phyloP scores from a whole-genome alignment of 2,797 vertebrate species.

The Bradypus variegatus region DNA sequence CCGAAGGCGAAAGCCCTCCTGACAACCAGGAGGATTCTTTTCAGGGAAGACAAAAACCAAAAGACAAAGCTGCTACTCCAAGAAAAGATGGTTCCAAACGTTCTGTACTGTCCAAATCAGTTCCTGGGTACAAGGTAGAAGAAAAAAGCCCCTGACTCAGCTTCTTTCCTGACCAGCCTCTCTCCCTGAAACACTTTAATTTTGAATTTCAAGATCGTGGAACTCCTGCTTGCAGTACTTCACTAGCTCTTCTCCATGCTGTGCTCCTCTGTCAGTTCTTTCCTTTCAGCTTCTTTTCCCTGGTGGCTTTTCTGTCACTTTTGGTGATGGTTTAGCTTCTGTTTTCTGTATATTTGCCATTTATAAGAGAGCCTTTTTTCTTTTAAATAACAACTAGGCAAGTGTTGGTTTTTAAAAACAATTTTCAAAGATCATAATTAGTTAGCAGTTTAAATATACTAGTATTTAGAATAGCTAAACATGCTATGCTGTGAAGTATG shows the following conservation, averaged over 20 bases:
- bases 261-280: slow-evolving; percentile 67
- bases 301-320: slow-evolving; percentile 70
- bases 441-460: not conserved
- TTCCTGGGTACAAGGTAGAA: slow-evolving; percentile 99
- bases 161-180: slow-evolving; percentile 80
- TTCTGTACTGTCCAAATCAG: slow-evolving; percentile 74
- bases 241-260: slow-evolving; percentile 67
- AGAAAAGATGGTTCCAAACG: too few species aligned
- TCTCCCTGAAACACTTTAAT: slow-evolving; percentile 65
- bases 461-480: not conserved
- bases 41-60: too few species aligned
- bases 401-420: slow-evolving; percentile 41
- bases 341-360: slow-evolving; percentile 56
- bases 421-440: not conserved
- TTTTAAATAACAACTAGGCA: slow-evolving; percentile 40
- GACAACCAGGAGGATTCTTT: too few species aligned
- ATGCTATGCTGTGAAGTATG: slow-evolving; percentile 38
- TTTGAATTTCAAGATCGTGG: slow-evolving; percentile 62
- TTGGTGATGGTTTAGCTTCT: slow-evolving; percentile 64
- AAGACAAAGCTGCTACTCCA: too few species aligned
- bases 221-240: slow-evolving; percentile 69
- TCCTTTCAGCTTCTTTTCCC: slow-evolving; percentile 64
- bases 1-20: too few species aligned
- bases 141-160: slow-evolving; percentile 98
- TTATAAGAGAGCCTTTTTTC: slow-evolving; percentile 23